Conservation (phyloP, 1,140 invertebrate species). For the Notospermus geniculatus region DNA sequence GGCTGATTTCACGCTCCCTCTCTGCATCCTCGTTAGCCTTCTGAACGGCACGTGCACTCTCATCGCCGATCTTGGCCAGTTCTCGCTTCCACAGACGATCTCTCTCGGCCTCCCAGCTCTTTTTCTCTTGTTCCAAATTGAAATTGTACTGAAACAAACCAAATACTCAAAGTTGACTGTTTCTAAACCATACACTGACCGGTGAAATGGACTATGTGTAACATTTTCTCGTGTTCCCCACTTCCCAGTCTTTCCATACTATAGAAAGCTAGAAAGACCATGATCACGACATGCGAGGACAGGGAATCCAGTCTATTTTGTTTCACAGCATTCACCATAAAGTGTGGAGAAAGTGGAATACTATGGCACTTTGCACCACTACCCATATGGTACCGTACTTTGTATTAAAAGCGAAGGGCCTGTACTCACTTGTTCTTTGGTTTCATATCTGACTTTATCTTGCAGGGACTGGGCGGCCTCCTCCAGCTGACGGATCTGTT, state of each 20-base stretch:
- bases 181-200: too few species aligned
- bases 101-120: neutral
- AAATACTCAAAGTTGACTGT: neutral
- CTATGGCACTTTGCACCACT: neutral
- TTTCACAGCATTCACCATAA: neutral
- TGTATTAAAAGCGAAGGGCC: neutral
- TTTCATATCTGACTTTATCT: neutral
- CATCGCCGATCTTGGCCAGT: conserved; percentile 5
- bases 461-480: neutral
- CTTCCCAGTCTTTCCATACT: neutral
- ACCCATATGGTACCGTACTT: neutral
- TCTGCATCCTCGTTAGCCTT: conserved; percentile 7
- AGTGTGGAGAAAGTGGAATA: neutral
- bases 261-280: neutral
- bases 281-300: neutral
- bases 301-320: neutral
- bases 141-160: neutral
- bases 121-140: neutral
- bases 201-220: too few species aligned
- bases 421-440: neutral
- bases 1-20: conserved; percentile 6
- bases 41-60: neutral
- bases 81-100: conserved; percentile 10
- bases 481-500: neutral
- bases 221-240: too few species aligned